Percentiles rank a stretch among this genome's conserved stretches.
phyloP scores from a whole-genome alignment of 2,888 invertebrate species.

The Sinhomidia bicolor region DNA sequence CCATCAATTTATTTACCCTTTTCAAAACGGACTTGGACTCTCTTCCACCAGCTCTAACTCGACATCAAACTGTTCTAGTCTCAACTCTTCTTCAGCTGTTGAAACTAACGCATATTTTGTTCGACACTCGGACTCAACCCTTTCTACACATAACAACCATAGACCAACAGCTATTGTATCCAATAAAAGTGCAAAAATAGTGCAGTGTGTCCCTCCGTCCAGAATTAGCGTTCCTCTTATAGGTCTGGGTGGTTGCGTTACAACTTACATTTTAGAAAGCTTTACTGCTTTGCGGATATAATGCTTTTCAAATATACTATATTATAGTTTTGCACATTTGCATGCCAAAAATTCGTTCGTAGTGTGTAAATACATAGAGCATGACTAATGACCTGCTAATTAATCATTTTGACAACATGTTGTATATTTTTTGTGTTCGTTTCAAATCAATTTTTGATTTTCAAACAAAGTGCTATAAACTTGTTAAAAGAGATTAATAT shows the following conservation, averaged over 20 bases:
- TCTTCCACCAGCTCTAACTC: slow-evolving; percentile 66
- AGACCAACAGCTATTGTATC: background rate
- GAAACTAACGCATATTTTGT: slow-evolving; percentile 56
- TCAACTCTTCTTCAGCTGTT: slow-evolving; percentile 60
- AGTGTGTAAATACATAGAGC: background rate
- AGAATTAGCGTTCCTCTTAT: slow-evolving; percentile 76
- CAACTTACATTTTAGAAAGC: slow-evolving; percentile 25
- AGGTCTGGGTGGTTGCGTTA: slow-evolving; percentile 67
- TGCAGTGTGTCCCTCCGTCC: slow-evolving; percentile 79
- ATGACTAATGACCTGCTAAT: slow-evolving; percentile 17
- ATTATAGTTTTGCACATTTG: background rate
- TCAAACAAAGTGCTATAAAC: background rate
- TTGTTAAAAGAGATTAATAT: slow-evolving; percentile 21
- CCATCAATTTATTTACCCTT: slow-evolving; percentile 42
- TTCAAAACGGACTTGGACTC: slow-evolving; percentile 60
- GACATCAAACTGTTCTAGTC: slow-evolving; percentile 64
- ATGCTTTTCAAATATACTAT: too few relatives aligned
- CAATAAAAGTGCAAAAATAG: slow-evolving; percentile 77
- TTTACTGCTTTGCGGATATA: slow-evolving; percentile 15
- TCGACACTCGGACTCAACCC: slow-evolving; percentile 55
- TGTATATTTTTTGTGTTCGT: background rate
- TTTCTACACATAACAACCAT: slow-evolving; percentile 42
- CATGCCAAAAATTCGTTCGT: background rate
- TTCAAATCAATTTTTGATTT: background rate
- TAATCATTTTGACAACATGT: background rate